Evolutionary conservation across 2,797 vertebrate genomes (phyloP), one percentile per base, ranked within the genome.

Genomic region (Acanthopagrus latus): DNA sequence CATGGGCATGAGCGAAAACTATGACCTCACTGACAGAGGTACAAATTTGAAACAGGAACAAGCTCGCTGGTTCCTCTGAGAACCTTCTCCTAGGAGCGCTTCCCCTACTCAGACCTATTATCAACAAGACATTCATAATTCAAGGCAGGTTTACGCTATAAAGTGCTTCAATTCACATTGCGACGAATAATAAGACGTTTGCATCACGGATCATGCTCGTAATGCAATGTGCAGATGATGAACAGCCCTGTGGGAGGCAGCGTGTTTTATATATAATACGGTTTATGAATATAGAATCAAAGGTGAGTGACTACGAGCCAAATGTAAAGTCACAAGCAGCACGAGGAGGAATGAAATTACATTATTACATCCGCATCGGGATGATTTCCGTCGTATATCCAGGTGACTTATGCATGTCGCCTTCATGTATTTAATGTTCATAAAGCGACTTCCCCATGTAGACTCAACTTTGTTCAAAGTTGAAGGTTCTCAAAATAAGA

Each of bases 1-100:
- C 10, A 38, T 38, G 38, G 9, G 10, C 38, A 38, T 2, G 38
- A 10, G 38, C 7, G 38, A 10, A 38, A 38, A 38, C 38, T 4
- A 38, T 10, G 10, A 38, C 38, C 38, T 38, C 38, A 9, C 7
- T 38, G 38, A 0, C 38, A 38, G 38, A 38, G 38, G 9, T 38
- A 38, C 44, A 7, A 11, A 59, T 60, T 51, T 55, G 17, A 27
- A 76, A 71, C 44, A 48, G 50, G 64, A 72, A 71, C 54, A 67
- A 54, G 11, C 8, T 47, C 52, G 47, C 43, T 23, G 14, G 18
- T 3, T 38, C 50, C 46, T 17, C 47, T 58, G 20, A 59, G 9
- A 65, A 65, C 20, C 41, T 71, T 67, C 47, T 50, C n/a, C 38
- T 59, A 54, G 46, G 52, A 48, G 66, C 59, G 51, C 48, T 50